phyloP scores from a whole-genome alignment of 1,140 invertebrate species.

The Drosophila persimilis region DNA sequence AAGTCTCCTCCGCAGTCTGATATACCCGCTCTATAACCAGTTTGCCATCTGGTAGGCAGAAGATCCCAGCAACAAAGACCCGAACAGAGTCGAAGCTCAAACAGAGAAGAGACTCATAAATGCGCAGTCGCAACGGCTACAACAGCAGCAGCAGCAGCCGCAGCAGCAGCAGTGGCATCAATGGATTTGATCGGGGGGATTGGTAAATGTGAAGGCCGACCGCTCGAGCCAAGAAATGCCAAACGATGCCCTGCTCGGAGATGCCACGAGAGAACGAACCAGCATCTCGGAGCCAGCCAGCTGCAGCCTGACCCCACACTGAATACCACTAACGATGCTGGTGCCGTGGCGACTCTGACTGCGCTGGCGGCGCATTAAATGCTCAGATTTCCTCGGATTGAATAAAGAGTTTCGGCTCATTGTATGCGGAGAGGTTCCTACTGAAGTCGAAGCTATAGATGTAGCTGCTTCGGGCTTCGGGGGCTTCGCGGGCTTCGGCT shows the following conservation, averaged over 20 bases:
- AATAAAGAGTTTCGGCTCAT: slow-evolving; percentile 72
- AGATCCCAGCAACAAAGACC: slow-evolving; percentile 18
- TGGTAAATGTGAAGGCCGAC: slow-evolving; percentile 55
- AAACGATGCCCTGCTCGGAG: slow-evolving; percentile 44
- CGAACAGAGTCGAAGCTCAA: slow-evolving; percentile 22
- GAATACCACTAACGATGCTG: slow-evolving; percentile 57
- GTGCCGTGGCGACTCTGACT: slow-evolving; percentile 27
- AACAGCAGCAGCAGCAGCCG: slow-evolving; percentile 29
- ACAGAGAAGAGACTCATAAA: slow-evolving; percentile 55
- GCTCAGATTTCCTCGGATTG: slow-evolving; percentile 78
- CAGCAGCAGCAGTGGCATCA: slow-evolving; percentile 33
- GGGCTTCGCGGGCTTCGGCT: slow-evolving; percentile 25
- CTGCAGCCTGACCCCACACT: slow-evolving; percentile 31
- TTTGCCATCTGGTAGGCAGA: slow-evolving; percentile 34
- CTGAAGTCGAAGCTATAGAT: slow-evolving; percentile 30
- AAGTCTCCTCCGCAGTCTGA: slow-evolving; percentile 17
- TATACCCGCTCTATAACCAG: slow-evolving; percentile 34
- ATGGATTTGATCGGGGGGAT: slow-evolving; percentile 31
- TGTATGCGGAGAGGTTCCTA: slow-evolving; percentile 35
- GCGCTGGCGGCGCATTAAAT: slow-evolving; percentile 70
- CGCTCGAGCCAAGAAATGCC: slow-evolving; percentile 47
- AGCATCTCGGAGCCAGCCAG: slow-evolving; percentile 11
- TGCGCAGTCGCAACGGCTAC: slow-evolving; percentile 71
- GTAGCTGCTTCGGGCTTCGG: slow-evolving; percentile 21
- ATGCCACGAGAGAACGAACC: slow-evolving; percentile 33